Evolutionary conservation across 2,797 vertebrate genomes (phyloP), one percentile per base, ranked within the genome.

Genomic region (Clamator glandarius): DNA sequence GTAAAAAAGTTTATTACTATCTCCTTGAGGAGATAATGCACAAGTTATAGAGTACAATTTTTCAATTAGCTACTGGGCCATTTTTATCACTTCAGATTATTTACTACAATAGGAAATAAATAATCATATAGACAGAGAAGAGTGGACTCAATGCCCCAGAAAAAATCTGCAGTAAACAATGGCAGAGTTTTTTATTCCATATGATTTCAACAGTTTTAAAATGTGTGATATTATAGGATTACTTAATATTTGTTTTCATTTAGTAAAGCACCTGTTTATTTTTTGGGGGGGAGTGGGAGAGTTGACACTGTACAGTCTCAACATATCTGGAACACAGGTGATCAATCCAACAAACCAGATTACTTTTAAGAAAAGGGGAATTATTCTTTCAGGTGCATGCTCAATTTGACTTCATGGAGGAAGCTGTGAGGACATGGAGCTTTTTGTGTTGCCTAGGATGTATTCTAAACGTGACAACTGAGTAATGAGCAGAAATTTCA

Each of bases 201-300:
- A 39, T 89, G 90, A 79, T 66, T 92, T 86, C n/a, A 89, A 52
- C 42, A 84, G 16, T 16, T 94, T 93, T 73, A 41, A 82, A 88
- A 67, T 73, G 4, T 12, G 4, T 77, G 4, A 48, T 26, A 66
- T 87, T 28, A 26, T 68, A 39, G 25, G 81, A 86, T 79, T 86
- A 84, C 26, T 63, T 69, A 64, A 86, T 41, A 2, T 79, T 74
- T 87, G 7, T 44, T 93, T 87, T 91, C 36, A 21, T 94, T 92
- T 39, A 80, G 21, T 85, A 83, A 87, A 78, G 8, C 12, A 13
- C 89, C 69, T 73, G 13, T 61, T 82, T 76, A 36, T 46, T 68
- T 29, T 35, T 88, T 46, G 39, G 1, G 46, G 21, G 15, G 5
- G 28, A 9, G 26, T 39, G 39, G 25, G n/a, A 20, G 33, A 46